These are phyloP conservation scores for Macrosoma leucophasiata DNA, from an alignment of 2,888 invertebrate species.

Conservation along the genomic window DNA sequence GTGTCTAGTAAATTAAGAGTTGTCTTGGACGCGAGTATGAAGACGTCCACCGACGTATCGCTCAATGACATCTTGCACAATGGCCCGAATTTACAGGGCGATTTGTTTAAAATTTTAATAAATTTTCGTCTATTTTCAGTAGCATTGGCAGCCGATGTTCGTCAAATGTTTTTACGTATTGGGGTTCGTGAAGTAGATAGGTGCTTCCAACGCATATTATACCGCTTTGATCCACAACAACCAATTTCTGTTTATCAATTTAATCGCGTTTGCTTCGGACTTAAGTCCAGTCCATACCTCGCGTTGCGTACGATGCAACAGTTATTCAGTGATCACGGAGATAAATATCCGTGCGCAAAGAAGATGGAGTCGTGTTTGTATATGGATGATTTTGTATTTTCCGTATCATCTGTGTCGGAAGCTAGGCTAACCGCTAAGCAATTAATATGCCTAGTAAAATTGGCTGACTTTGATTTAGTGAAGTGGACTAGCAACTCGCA, in stretches of 20 bases:
- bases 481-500: background rate
- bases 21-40: slow-evolving; percentile 1
- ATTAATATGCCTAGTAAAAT: too few relatives aligned
- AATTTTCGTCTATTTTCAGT: background rate
- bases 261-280: slow-evolving; percentile 1
- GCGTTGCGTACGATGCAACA: background rate
- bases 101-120: background rate
- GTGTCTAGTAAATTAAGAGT: background rate
- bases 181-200: background rate
- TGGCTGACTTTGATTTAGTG: background rate
- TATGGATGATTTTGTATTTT: slow-evolving; percentile 1
- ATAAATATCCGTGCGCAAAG: too few relatives aligned
- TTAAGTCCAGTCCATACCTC: slow-evolving; percentile 1
- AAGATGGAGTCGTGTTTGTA: background rate
- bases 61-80: background rate
- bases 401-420: background rate
- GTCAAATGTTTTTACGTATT: slow-evolving; percentile 1
- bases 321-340: too few relatives aligned
- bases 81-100: background rate
- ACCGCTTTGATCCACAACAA: background rate
- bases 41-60: background rate
- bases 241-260: background rate
- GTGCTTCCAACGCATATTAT: slow-evolving; percentile 1
- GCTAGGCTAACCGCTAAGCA: background rate
- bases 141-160: slow-evolving; percentile 1